These are phyloP conservation scores for Hirtodrosophila histrioides DNA, from an alignment of 2,888 invertebrate species.

Conservation along the genomic window DNA sequence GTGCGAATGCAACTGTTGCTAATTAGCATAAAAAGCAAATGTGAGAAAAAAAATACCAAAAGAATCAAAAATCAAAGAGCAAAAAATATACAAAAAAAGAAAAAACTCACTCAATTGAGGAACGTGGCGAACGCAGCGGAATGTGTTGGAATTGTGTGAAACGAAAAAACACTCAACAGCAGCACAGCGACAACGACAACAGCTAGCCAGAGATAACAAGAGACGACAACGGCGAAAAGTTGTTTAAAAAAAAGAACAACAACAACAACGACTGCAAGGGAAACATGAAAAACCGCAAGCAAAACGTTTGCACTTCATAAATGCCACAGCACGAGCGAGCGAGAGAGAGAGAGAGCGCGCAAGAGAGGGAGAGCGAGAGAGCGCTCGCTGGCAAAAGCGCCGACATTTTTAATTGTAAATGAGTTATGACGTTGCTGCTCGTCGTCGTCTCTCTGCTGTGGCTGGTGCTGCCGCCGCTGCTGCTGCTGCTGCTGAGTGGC, in stretches of 20 bases:
- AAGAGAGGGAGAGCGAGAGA: slow-evolving; percentile 36
- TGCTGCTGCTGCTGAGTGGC: slow-evolving; percentile 62
- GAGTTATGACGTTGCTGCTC: slow-evolving; percentile 75
- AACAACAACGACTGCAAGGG: slow-evolving; percentile 26
- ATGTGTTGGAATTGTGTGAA: slow-evolving; percentile 80
- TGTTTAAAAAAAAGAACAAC: slow-evolving; percentile 56
- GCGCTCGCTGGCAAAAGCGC: slow-evolving; percentile 64
- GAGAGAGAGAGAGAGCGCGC: slow-evolving; percentile 39
- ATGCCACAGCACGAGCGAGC: slow-evolving; percentile 54
- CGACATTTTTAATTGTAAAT: slow-evolving; percentile 84
- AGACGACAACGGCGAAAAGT: slow-evolving; percentile 74
- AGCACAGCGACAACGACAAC: slow-evolving; percentile 34
- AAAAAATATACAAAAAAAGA: neutral
- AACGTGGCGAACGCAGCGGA: slow-evolving; percentile 51
- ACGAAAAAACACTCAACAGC: slow-evolving; percentile 58
- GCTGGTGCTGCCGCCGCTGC: slow-evolving; percentile 20
- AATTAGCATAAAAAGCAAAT: slow-evolving; percentile 44
- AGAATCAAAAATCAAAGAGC: neutral
- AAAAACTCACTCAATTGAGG: slow-evolving; percentile 46
- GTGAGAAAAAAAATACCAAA: slow-evolving; percentile 5
- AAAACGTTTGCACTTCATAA: slow-evolving; percentile 83
- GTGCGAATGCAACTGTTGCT: slow-evolving; percentile 52
- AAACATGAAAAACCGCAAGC: slow-evolving; percentile 80
- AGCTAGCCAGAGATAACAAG: slow-evolving; percentile 59
- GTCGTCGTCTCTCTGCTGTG: slow-evolving; percentile 43